These are phyloP conservation scores for Coturnix japonica DNA, from an alignment of 2,113 vertebrate genomes.

Conservation along the genomic window DNA sequence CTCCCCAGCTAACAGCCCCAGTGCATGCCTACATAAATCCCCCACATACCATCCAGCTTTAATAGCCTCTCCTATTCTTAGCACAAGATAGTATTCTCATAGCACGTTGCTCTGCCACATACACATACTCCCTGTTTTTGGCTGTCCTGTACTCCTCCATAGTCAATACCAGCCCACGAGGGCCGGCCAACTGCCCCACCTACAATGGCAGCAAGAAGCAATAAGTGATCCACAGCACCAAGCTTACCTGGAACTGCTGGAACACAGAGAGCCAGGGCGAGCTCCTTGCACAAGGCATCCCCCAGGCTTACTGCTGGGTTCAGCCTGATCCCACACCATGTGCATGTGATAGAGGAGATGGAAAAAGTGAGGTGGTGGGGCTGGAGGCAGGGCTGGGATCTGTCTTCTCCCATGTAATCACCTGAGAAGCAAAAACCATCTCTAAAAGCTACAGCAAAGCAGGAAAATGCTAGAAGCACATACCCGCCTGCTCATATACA, in stretches of 20 bases:
- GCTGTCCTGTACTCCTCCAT: background rate
- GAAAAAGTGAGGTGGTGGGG: background rate
- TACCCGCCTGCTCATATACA: background rate
- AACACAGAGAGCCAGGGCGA: background rate
- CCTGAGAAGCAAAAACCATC: background rate
- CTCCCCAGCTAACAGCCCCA: background rate
- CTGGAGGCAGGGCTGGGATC: background rate
- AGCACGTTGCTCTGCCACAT: background rate
- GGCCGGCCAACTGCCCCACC: background rate
- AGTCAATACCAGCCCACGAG: background rate
- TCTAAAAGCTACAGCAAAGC: background rate
- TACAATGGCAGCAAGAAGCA: background rate
- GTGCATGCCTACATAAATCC: background rate
- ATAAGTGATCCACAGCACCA: background rate
- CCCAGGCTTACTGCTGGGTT: background rate
- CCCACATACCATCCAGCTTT: background rate
- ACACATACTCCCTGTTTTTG: background rate
- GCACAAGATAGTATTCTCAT: background rate
- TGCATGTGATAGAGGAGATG: background rate
- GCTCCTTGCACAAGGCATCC: background rate
- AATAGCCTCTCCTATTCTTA: conserved; percentile 26
- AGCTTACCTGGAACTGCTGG: conserved; percentile 12
- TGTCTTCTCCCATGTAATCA: background rate
- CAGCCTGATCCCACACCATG: fast-evolving
- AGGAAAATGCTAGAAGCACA: fast-evolving